Evolutionary conservation across 2,797 vertebrate genomes (phyloP), one percentile per base, ranked within the genome.

Genomic region (Mallotus villosus): DNA sequence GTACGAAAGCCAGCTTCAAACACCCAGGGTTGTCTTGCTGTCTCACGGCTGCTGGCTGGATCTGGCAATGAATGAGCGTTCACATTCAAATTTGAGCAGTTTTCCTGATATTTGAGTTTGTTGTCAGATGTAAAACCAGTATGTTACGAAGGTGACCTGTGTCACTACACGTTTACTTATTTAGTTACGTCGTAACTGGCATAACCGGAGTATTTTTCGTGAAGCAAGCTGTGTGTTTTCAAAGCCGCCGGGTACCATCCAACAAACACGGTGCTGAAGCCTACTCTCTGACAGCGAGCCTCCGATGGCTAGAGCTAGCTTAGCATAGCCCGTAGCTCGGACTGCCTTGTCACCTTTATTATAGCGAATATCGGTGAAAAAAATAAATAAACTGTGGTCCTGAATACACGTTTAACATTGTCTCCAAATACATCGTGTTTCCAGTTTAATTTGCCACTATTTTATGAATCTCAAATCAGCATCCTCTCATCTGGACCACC

Each of bases 1-100:
- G 91, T 87, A 90, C 78, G 49, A 88, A 86, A 76, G 69, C 62
- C 76, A 60, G 49, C 37, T 74, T 75, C 59, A 71, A 78, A 49
- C 83, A 78, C 27, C 73, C 59, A n/a, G 75, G 71, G 62, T 73
- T 87, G 87, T 87, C 88, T 67, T 73, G 72, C 69, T 80, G 67
- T 68, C 29, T 58, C 25, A 32, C 49, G 53, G 25, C 19, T 49
- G 46, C 17, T 41, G 21, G 63, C 46, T 51, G 46, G 65, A 17
- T 67, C 65, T 25, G 65, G 22, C 65, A 9, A 25, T 67, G 41
- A 55, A 55, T 55, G 19, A 55, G 5, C 41, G 14, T 46, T 46
- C 41, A 11, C 41, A 14, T 46, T 46, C 41, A 11, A 11, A 46
- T 46, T 14, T 46, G 12, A 46, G 41, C 41, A 14, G 41, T 3